Conservation (phyloP, 2,888 invertebrate species). For the Orthosia gothica region DNA sequence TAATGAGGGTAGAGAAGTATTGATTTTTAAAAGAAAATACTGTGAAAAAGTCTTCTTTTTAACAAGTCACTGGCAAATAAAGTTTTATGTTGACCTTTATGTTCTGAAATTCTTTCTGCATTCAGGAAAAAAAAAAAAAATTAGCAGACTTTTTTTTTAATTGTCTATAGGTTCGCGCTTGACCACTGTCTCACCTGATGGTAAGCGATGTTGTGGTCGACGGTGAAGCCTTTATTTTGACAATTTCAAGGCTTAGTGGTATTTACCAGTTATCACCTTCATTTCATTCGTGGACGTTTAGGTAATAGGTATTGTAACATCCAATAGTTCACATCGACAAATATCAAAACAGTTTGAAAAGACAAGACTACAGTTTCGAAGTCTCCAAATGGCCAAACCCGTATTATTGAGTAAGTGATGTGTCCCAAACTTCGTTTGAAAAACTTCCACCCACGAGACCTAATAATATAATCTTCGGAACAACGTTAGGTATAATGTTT, state of each 20-base stretch:
- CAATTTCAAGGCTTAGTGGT: background rate
- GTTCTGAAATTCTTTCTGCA: background rate
- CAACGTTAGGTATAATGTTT: constrained; percentile 44
- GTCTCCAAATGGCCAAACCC: constrained; percentile 6
- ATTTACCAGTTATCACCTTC: background rate
- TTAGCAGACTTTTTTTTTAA: background rate
- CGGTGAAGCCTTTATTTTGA: too few species aligned
- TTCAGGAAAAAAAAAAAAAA: background rate
- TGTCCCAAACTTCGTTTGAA: constrained; percentile 27
- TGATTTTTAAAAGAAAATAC: constrained; percentile 28
- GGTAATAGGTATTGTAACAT: too few species aligned
- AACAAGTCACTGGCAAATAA: constrained; percentile 1
- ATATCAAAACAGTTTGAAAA: constrained; percentile 5
- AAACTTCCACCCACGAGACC: constrained; percentile 30
- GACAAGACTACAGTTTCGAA: background rate
- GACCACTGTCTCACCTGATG: too few species aligned
- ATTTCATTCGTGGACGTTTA: too few species aligned
- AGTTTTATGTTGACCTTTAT: background rate
- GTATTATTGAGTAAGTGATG: constrained; percentile 1
- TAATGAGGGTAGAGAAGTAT: constrained; percentile 37
- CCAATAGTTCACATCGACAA: background rate
- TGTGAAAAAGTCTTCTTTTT: constrained; percentile 4
- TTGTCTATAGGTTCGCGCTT: too few species aligned
- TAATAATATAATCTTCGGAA: constrained; percentile 44
- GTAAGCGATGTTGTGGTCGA: too few species aligned